Evolutionary conservation across 2,797 vertebrate genomes (phyloP), one percentile per base, ranked within the genome.

Genomic region (Pampus argenteus): DNA sequence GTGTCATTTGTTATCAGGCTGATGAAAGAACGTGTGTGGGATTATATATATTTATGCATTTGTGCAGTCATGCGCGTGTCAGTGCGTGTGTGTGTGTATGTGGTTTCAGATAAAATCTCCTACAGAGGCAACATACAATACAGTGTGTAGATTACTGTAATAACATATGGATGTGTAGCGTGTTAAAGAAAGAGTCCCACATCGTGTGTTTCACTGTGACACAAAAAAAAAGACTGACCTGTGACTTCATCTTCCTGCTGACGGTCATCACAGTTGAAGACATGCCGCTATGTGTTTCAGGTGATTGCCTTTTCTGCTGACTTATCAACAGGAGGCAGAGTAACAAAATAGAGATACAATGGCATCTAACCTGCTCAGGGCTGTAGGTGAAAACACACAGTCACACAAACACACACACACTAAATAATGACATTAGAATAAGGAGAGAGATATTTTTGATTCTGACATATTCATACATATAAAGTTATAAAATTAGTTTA

Each of bases 261-360:
- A 38, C 4, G 17, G 44, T 69, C 20, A 36, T 60, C 44, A 49
- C 26, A 45, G 56, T 28, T 69, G 54, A 68, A 38, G 25, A 61
- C 23, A 36, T 36, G 26, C 22, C 51, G 48, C 23, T 63, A 54
- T 77, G 34, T 66, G 45, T 48, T 57, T 64, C 49, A 69, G 50
- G 20, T 56, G n/a, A 63, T 52, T 55, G 2, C 20, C 50, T 23
- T 48, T 40, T 64, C 60, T 57, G n/a, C 42, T 77, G 44, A 74
- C 23, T 50, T 48, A 23, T 61, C 65, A 78, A 56, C 64, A 56
- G 71, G 50, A 65, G 25, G 72, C 28, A 56, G 23, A 59, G 22
- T 26, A 34, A 44, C 54, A 29, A 34, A 47, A 61, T 60, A 66
- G 15, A 58, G 36, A 68, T 49, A 31, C 36, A 55, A 44, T 66